Evolutionary conservation across 2,888 invertebrate genomes (phyloP).

Genomic region (Scrobipalpa atriplicella): DNA sequence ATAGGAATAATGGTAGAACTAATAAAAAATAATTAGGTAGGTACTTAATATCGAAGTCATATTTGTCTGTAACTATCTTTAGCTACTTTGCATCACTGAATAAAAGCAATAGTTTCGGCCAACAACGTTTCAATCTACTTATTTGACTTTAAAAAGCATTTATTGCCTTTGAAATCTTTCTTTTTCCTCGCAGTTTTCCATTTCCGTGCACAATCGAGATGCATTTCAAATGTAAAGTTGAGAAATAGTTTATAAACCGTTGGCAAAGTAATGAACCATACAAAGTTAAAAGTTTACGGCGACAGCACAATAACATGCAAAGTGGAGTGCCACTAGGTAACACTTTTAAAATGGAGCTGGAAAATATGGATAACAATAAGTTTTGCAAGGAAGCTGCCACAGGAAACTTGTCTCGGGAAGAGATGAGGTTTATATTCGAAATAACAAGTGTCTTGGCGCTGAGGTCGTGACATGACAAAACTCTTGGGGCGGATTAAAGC

Average conservation of each 20-base stretch:
- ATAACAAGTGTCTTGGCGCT: constrained; percentile 17
- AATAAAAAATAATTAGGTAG: no score
- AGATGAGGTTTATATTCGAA: constrained; percentile 25
- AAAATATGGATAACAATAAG: constrained; percentile 7
- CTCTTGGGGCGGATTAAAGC: constrained; percentile 16
- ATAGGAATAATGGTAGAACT: no score
- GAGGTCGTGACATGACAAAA: constrained; percentile 22
- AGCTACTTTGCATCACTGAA: neutral
- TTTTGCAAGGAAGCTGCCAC: neutral
- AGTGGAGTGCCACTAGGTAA: constrained; percentile 16
- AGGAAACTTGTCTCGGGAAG: neutral
- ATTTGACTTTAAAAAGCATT: constrained; percentile 3
- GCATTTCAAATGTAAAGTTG: constrained; percentile 17
- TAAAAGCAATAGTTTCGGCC: constrained; percentile 3
- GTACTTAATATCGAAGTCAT: neutral
- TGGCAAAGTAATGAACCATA: constrained; percentile 12
- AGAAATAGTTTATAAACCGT: constrained; percentile 11
- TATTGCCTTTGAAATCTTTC: constrained; percentile 3
- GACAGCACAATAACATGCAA: constrained; percentile 16
- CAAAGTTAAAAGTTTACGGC: constrained; percentile 15
- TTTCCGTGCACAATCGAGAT: constrained; percentile 14
- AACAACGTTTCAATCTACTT: neutral
- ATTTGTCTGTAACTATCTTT: neutral
- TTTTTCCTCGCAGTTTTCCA: constrained; percentile 9
- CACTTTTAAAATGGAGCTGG: constrained; percentile 16